These are phyloP conservation scores for Hyperopisus bebe DNA, from an alignment of 2,113 vertebrate species.

Conservation along the genomic window DNA sequence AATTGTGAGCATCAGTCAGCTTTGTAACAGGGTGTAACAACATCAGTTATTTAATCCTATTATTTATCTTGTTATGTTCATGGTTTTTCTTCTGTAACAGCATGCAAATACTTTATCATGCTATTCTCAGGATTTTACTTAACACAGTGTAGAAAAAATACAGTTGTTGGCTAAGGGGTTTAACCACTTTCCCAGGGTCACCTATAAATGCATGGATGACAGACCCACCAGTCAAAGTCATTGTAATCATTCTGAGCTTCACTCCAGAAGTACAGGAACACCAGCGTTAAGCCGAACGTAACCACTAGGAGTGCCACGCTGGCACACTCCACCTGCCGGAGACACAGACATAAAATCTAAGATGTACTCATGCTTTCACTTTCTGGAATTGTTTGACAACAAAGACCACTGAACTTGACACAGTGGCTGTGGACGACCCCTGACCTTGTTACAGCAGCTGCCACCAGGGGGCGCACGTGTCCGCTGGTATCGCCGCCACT, in stretches of 20 bases:
- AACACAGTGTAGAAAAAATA: not conserved
- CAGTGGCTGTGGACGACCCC: not conserved
- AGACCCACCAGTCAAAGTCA: constrained; percentile 81
- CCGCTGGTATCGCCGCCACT: constrained; percentile 76
- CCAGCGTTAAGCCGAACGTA: constrained; percentile 71
- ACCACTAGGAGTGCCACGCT: constrained; percentile 67
- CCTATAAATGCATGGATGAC: not conserved
- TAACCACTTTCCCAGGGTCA: not conserved
- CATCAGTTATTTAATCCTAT: not conserved
- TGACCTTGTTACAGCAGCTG: constrained; percentile 75
- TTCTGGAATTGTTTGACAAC: not conserved
- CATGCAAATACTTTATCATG: not conserved
- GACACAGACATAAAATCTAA: not conserved
- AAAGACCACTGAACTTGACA: not conserved
- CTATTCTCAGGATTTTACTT: not conserved
- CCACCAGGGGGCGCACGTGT: constrained; percentile 63
- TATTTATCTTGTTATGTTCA: not conserved
- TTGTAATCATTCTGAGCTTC: constrained; percentile 86
- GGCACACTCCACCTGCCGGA: constrained; percentile 56
- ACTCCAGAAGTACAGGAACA: constrained; percentile 79
- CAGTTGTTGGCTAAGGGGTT: not conserved
- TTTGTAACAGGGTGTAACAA: not conserved
- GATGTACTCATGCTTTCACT: not conserved
- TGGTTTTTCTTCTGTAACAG: not conserved
- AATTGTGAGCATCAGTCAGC: not conserved